A percentile compares a stretch with the other conserved stretches of the same genome.
phyloP scores from a whole-genome alignment of 2,888 invertebrate species.

The Chalcis sispes region DNA sequence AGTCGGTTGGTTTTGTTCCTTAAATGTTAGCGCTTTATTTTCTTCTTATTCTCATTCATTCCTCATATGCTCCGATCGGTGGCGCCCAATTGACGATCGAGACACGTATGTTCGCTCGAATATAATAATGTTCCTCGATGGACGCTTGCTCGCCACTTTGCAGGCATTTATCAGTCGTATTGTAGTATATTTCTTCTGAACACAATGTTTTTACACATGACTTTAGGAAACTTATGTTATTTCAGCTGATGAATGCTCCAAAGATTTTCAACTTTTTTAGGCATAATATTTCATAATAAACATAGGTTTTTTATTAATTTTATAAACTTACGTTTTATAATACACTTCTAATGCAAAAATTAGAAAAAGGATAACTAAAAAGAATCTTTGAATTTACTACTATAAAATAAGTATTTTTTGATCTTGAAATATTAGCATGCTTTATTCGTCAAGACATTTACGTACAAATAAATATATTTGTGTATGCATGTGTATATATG shows the following conservation, averaged over 20 bases:
- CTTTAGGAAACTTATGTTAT: conserved; percentile 76
- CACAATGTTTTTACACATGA: conserved; percentile 76
- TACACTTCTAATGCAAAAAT: neutral
- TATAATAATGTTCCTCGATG: conserved; percentile 65
- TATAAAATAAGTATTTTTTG: conserved; percentile 14
- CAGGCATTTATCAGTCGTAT: conserved; percentile 75
- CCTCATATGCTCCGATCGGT: conserved; percentile 68
- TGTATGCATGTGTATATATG: too few species aligned
- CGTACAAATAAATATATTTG: too few species aligned
- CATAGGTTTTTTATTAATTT: neutral
- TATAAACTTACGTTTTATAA: neutral
- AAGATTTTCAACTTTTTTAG: conserved; percentile 37
- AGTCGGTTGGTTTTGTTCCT: conserved; percentile 57
- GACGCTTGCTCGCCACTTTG: conserved; percentile 69
- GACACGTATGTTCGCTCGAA: conserved; percentile 60
- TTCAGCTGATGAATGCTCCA: conserved; percentile 71
- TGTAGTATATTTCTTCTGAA: conserved; percentile 76
- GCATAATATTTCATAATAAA: conserved; percentile 3
- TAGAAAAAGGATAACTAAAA: neutral
- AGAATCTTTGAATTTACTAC: neutral
- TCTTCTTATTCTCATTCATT: conserved; percentile 67
- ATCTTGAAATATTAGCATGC: conserved; percentile 20
- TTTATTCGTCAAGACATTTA: too few species aligned
- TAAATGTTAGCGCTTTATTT: conserved; percentile 58
- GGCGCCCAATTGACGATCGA: conserved; percentile 70